Evolutionary conservation across 37 sponge, comb jelly and placozoan species (phyloP).

Genomic region (Agelas oroides): DNA sequence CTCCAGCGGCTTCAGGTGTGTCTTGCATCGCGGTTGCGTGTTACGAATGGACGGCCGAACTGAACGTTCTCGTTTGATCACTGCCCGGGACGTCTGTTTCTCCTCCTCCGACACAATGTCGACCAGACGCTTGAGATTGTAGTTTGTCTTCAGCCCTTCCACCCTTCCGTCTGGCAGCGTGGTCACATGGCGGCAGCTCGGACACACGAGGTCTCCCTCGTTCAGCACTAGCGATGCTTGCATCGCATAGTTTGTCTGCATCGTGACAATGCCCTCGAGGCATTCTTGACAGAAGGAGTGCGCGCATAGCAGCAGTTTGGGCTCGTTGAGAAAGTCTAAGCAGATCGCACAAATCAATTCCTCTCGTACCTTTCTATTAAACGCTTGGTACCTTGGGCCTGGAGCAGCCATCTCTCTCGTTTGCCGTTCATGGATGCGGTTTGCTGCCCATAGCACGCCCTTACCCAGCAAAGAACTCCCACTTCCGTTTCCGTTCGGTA

Average conservation of each 20-base stretch:
- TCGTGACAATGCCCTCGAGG: background rate
- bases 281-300: slow-evolving; percentile 32
- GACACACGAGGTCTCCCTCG: slow-evolving; percentile 19
- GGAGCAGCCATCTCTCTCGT: background rate
- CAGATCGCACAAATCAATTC: slow-evolving; percentile 46
- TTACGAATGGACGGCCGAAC: slow-evolving; percentile 1
- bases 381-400: background rate
- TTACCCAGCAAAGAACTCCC: no score
- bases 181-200: slow-evolving; percentile 44
- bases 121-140: slow-evolving; percentile 27
- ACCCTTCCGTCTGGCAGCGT: slow-evolving; percentile 7
- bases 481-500: no score
- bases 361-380: slow-evolving; percentile 18
- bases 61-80: background rate
- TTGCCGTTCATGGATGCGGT: no score
- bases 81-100: slow-evolving; percentile 1
- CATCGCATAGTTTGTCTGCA: background rate
- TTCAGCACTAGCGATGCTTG: background rate
- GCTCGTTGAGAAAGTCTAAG: slow-evolving; percentile 38
- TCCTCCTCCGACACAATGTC: slow-evolving; percentile 36
- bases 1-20: slow-evolving; percentile 25
- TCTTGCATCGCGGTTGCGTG: slow-evolving; percentile 6
- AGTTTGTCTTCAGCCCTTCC: slow-evolving; percentile 23
- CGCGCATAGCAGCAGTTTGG: slow-evolving; percentile 37
- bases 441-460: no score